Percentiles rank a stretch among this genome's conserved stretches.
Evolutionary conservation across 2,888 invertebrate genomes (phyloP).

Genomic region (Xanthorhoe designata): DNA sequence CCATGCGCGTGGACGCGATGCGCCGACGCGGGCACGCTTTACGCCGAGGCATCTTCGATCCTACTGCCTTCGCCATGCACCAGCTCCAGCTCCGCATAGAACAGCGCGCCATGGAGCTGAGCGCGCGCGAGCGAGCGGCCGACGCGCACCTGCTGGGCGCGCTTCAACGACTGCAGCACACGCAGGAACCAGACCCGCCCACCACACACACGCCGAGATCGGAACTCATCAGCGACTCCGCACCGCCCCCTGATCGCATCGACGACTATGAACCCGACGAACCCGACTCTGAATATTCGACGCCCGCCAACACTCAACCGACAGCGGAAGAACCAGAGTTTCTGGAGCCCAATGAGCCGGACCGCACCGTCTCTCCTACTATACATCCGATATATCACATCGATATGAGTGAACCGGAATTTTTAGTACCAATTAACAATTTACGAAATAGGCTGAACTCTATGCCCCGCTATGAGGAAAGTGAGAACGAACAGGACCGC

Average conservation of each 20-base stretch:
- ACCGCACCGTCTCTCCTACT: neutral
- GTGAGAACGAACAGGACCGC: neutral
- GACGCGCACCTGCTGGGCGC: neutral
- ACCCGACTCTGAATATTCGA: conserved; percentile 5
- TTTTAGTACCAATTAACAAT: conserved; percentile 6
- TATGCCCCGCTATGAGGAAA: neutral
- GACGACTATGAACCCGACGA: neutral
- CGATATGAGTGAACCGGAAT: conserved; percentile 18
- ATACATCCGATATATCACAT: neutral
- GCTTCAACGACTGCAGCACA: conserved; percentile 5
- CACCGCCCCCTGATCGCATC: no score
- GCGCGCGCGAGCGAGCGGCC: neutral
- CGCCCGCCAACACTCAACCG: neutral
- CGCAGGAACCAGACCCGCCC: neutral
- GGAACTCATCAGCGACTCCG: no score
- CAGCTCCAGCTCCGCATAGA: neutral
- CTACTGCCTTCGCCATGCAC: neutral
- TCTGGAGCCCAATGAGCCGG: neutral
- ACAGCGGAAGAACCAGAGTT: neutral
- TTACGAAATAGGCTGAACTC: neutral
- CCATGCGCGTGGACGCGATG: neutral
- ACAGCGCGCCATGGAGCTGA: neutral
- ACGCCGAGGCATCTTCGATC: neutral
- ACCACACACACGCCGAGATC: neutral
- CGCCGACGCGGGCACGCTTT: neutral